A percentile compares a stretch with the other conserved stretches of the same genome.
These are phyloP conservation scores for Platerodrilus igneus DNA, from an alignment of 2,888 invertebrate species.

Conservation along the genomic window DNA sequence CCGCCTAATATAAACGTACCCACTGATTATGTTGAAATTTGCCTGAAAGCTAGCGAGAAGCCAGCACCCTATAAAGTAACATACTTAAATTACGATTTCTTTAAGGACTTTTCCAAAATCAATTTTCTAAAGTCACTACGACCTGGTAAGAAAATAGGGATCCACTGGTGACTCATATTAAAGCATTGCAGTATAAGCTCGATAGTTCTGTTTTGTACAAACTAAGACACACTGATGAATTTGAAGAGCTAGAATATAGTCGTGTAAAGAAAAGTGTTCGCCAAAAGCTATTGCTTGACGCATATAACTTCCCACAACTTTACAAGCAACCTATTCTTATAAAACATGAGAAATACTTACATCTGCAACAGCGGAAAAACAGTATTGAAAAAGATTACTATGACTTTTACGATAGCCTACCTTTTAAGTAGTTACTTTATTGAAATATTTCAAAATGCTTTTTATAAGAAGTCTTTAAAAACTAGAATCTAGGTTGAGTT, in stretches of 20 bases:
- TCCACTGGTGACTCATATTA: background rate
- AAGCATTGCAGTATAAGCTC: background rate
- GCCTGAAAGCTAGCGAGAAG: slow-evolving; percentile 2
- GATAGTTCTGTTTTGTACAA: slow-evolving; percentile 1
- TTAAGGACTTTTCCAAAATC: background rate
- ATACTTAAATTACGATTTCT: slow-evolving; percentile 2
- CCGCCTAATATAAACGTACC: too few relatives aligned
- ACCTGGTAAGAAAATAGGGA: slow-evolving; percentile 1
- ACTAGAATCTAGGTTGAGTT: too few relatives aligned
- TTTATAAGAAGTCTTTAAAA: too few relatives aligned
- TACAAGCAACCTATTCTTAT: background rate
- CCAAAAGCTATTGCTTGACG: background rate
- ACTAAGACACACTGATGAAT: slow-evolving; percentile 3
- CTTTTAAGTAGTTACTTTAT: background rate
- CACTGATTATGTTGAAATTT: slow-evolving; percentile 1
- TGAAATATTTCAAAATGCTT: too few relatives aligned
- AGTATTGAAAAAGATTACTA: slow-evolving; percentile 4
- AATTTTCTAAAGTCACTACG: background rate
- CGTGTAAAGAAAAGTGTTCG: background rate
- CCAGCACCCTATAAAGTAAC: background rate
- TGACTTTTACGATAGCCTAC: slow-evolving; percentile 1
- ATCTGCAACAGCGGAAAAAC: background rate
- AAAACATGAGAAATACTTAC: background rate
- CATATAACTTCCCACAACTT: background rate
- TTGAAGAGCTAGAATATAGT: slow-evolving; percentile 1